phyloP scores from a whole-genome alignment of 2,113 vertebrate genomes.

The Corvus hawaiiensis region DNA sequence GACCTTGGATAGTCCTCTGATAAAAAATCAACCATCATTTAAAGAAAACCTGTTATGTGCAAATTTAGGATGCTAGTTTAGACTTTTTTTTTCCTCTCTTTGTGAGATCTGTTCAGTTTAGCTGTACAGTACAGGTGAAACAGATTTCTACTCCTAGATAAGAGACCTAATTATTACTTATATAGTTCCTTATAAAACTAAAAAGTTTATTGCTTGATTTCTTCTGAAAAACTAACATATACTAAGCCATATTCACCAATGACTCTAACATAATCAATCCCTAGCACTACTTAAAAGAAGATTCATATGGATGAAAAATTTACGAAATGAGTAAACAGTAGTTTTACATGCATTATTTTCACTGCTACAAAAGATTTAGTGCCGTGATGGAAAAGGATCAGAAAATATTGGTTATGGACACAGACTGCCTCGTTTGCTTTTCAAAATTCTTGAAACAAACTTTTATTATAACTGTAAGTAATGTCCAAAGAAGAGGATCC shows the following conservation, averaged over 20 bases:
- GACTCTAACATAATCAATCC: background rate
- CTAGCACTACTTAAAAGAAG: background rate
- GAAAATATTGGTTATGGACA: background rate
- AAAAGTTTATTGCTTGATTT: background rate
- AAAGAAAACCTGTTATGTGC: background rate
- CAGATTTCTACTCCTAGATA: background rate
- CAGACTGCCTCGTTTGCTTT: background rate
- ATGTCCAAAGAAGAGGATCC: background rate
- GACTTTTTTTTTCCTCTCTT: background rate
- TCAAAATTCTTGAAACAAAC: background rate
- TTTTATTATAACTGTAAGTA: background rate
- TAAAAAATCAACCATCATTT: background rate
- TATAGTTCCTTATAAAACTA: background rate
- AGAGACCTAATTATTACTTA: background rate
- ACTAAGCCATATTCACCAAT: background rate
- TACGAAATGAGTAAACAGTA: background rate
- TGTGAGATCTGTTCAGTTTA: background rate
- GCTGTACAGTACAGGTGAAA: background rate
- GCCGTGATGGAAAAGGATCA: background rate
- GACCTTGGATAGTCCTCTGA: background rate
- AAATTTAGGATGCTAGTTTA: background rate
- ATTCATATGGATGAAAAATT: background rate
- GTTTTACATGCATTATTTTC: background rate
- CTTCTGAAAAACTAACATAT: background rate
- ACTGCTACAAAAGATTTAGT: background rate